Evolutionary conservation across 1,140 invertebrate species (phyloP).

Genomic region (Plodia interpunctella): DNA sequence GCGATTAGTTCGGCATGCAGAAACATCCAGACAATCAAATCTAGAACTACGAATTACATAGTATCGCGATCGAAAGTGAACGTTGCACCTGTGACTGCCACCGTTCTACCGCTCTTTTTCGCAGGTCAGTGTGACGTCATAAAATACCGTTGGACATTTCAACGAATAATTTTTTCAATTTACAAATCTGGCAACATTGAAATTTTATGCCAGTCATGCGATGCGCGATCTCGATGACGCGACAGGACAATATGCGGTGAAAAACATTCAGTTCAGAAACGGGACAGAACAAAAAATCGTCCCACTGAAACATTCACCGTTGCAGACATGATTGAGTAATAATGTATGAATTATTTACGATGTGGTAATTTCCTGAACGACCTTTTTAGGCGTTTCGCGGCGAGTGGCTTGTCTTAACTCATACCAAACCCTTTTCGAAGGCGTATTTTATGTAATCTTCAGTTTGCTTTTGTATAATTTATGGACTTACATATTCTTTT

Average conservation of each 20-base stretch:
- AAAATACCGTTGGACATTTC: constrained; percentile 46
- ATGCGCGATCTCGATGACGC: constrained; percentile 8
- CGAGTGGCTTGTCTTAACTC: constrained; percentile 22
- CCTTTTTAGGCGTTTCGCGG: constrained; percentile 49
- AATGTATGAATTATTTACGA: constrained; percentile 70
- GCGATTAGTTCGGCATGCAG: no score
- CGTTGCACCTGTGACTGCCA: constrained; percentile 55
- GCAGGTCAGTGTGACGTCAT: constrained; percentile 49
- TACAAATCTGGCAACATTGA: background rate
- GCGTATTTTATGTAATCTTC: constrained; percentile 16
- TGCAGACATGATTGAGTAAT: constrained; percentile 65
- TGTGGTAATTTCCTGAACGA: constrained; percentile 57
- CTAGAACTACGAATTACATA: background rate
- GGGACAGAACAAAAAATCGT: constrained; percentile 36
- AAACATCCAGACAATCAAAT: background rate
- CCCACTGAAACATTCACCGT: constrained; percentile 51
- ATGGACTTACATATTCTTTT: constrained; percentile 12
- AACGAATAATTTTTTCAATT: constrained; percentile 23
- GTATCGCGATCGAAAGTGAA: constrained; percentile 57
- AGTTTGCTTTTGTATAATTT: constrained; percentile 25
- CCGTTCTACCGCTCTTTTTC: constrained; percentile 48
- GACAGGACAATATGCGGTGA: constrained; percentile 47
- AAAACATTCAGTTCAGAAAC: constrained; percentile 39
- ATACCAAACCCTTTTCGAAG: constrained; percentile 17
- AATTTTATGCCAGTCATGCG: background rate